Conservation (phyloP, 2,797 vertebrate genomes). For the Hippocampus kuda region DNA sequence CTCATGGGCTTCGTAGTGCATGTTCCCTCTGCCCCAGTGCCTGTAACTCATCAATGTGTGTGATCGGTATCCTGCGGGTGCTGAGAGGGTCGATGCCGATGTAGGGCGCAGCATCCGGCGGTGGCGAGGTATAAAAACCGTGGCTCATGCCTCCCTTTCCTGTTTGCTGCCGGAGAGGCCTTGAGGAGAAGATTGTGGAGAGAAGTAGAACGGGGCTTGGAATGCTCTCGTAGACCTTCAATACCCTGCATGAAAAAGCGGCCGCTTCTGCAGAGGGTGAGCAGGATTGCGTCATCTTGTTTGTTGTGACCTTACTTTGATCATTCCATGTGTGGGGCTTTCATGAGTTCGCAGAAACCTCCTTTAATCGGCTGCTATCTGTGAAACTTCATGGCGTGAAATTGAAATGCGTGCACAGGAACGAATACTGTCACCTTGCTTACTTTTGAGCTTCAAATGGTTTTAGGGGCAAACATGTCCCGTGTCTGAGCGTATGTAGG, state of each 20-base stretch:
- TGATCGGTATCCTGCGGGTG: conserved; percentile 47
- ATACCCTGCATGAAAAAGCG: conserved; percentile 20
- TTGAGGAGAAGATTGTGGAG: conserved; percentile 34
- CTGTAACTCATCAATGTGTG: conserved; percentile 31
- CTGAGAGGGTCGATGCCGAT: conserved; percentile 46
- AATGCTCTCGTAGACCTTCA: conserved; percentile 20
- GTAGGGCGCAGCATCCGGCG: conserved; percentile 60
- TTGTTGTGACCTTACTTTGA: conserved; percentile 1
- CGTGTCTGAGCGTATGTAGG: conserved; percentile 39
- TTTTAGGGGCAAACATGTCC: conserved; percentile 12
- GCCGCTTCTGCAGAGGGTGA: conserved; percentile 10
- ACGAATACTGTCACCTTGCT: not conserved
- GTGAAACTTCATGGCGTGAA: not conserved
- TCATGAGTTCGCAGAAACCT: not conserved
- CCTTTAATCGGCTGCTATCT: not conserved
- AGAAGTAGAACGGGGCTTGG: conserved; percentile 22
- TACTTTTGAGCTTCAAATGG: conserved; percentile 11
- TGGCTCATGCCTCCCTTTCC: conserved; percentile 13
- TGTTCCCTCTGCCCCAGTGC: conserved; percentile 4
- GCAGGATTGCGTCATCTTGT: not conserved
- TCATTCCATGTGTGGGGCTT: not conserved
- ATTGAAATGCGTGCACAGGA: not conserved
- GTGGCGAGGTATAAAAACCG: conserved; percentile 56
- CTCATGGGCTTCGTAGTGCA: not conserved
- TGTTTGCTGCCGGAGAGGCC: conserved; percentile 26